Evolutionary conservation across 2,113 vertebrate genomes (phyloP), one percentile per base, ranked within the genome.

Genomic region (Puma concolor): DNA sequence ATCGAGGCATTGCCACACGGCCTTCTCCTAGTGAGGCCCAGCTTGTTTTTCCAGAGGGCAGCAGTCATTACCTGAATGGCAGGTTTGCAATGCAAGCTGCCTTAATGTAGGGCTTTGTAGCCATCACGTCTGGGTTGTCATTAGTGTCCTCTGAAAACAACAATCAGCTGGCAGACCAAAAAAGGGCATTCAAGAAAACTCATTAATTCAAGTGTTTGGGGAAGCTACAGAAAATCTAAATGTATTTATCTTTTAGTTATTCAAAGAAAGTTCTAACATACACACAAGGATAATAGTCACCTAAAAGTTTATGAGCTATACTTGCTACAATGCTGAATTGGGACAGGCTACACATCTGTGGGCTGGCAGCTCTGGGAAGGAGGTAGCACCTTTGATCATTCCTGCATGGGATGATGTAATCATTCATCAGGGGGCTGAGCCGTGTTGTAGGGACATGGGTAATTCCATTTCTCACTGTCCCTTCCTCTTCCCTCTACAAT

Each of bases 91-190:
- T 0, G 21, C 76, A 81, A 95, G 87, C 77, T 41, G 44, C 92
- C 77, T 95, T 97, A 86, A 96, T 97, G 77, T 91, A 83, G 29
- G 92, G 91, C 54, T 97, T 83, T 83, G 77, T 8, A 96, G 66
- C 81, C 94, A 95, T 72, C 76, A 44, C 0, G 0, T 21, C 57
- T 41, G 44, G 82, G 85, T 31, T 93, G 93, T 97, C 92, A 97
- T 97, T 97, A 98, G 86, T 76, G 60, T 83, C 86, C 54, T 97
- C 82, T 0, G 38, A 98, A 97, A 98, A 96, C 60, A 97, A 69
- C 87, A 92, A 98, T 97, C 97, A 98, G 41, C 88, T 95, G 71
- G 54, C 48, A 72, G 23, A 9, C 87, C 64, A 33, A 48, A 94
- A 95, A 88, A 48, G 31, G 50, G 10, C 92, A 95, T 92, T 95